A percentile compares a stretch with the other conserved stretches of the same genome.
phyloP scores from a whole-genome alignment of 2,797 vertebrate species.

The Spinus pinus region DNA sequence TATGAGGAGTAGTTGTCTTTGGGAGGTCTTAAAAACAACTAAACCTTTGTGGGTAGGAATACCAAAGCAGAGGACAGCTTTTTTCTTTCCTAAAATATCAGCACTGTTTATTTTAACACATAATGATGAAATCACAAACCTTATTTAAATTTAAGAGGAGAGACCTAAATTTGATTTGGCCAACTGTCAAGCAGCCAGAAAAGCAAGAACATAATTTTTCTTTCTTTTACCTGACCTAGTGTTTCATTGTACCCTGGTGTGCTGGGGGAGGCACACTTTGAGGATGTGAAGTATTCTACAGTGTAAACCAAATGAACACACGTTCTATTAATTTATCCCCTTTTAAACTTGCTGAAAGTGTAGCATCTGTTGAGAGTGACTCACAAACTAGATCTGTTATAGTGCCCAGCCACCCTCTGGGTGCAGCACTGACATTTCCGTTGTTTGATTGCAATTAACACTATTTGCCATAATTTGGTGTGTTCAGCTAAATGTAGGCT shows the following conservation, averaged over 20 bases:
- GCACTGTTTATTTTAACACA: neutral
- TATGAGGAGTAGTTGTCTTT: constrained; percentile 19
- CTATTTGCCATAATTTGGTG: neutral
- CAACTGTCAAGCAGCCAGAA: neutral
- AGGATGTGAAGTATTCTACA: neutral
- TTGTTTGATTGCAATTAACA: neutral
- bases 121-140: neutral
- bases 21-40: constrained; percentile 38
- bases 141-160: neutral
- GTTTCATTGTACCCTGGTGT: neutral
- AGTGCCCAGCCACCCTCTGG: neutral
- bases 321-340: neutral
- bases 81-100: constrained; percentile 21
- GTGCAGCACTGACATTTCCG: neutral
- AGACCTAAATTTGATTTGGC: neutral
- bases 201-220: neutral
- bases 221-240: neutral
- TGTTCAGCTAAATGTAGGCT: neutral
- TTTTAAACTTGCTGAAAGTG: neutral
- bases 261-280: neutral
- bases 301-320: neutral
- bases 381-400: neutral
- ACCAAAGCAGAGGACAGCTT: neutral
- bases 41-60: neutral
- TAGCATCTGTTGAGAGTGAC: neutral